Evolutionary conservation across 1,140 invertebrate genomes (phyloP).

Genomic region (Babylonia areolata): DNA sequence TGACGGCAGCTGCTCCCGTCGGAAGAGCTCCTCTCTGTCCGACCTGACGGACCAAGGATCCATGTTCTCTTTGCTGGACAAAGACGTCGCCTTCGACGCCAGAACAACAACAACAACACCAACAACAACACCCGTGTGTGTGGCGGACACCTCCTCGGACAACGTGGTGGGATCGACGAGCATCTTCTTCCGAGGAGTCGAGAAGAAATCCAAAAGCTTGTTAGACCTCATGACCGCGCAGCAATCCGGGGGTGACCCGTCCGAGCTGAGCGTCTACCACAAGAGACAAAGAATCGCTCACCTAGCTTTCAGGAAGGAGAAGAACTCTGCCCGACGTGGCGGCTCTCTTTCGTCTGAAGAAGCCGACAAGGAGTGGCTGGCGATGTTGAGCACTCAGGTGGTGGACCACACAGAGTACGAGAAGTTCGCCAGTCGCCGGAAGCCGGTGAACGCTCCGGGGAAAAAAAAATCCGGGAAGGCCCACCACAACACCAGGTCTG

Average conservation of each 20-base stretch:
- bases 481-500: background rate
- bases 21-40: slow-evolving; percentile 6
- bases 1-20: background rate
- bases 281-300: slow-evolving; percentile 17
- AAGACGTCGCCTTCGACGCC: too few relatives aligned
- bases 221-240: background rate
- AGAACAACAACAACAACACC: background rate
- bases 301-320: slow-evolving; percentile 16
- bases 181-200: background rate
- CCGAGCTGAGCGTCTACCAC: slow-evolving; percentile 8
- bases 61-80: background rate
- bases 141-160: background rate
- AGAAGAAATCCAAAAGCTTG: background rate
- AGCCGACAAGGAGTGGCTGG: slow-evolving; percentile 16
- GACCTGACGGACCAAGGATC: background rate
- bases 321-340: background rate
- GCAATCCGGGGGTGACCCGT: too few relatives aligned
- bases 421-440: slow-evolving; percentile 11
- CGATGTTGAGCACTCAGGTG: background rate
- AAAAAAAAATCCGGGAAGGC: background rate
- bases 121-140: background rate
- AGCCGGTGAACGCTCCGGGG: background rate
- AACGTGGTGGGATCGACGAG: background rate
- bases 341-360: background rate
- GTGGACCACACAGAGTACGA: slow-evolving; percentile 11